Conservation (phyloP, 2,888 invertebrate species). For the Minunthozetes semirufus region DNA sequence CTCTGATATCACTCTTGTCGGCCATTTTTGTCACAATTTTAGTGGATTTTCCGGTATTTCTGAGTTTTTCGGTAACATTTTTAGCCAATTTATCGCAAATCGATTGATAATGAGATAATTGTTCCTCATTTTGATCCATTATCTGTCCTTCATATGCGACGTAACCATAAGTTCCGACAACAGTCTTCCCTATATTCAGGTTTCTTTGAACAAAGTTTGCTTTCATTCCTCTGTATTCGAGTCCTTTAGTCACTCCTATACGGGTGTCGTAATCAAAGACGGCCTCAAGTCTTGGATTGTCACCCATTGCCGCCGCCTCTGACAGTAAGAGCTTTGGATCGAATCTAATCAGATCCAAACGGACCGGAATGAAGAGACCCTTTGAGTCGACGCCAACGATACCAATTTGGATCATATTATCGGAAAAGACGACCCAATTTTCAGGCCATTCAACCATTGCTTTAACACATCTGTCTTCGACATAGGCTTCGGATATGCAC, state of each 20-base stretch:
- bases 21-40: background rate
- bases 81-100: background rate
- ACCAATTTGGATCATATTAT: constrained; percentile 80
- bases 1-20: background rate
- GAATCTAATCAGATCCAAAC: constrained; percentile 44
- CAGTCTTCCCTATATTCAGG: background rate
- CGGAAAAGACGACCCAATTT: constrained; percentile 91
- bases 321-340: constrained; percentile 29
- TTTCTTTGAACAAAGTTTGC: constrained; percentile 55
- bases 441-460: constrained; percentile 65
- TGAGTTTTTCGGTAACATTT: background rate
- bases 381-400: constrained; percentile 40
- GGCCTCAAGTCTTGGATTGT: background rate
- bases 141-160: background rate
- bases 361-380: constrained; percentile 48
- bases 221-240: constrained; percentile 81
- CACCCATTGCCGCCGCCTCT: background rate
- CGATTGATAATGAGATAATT: background rate
- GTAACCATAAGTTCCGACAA: constrained; percentile 11
- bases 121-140: background rate
- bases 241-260: constrained; percentile 62
- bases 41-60: background rate
- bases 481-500: constrained; percentile 55
- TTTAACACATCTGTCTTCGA: constrained; percentile 61
- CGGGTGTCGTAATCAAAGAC: constrained; percentile 49